Base-by-base conservation (phyloP, 2,113 vertebrate genomes). In the Grantiella picta region DNA sequence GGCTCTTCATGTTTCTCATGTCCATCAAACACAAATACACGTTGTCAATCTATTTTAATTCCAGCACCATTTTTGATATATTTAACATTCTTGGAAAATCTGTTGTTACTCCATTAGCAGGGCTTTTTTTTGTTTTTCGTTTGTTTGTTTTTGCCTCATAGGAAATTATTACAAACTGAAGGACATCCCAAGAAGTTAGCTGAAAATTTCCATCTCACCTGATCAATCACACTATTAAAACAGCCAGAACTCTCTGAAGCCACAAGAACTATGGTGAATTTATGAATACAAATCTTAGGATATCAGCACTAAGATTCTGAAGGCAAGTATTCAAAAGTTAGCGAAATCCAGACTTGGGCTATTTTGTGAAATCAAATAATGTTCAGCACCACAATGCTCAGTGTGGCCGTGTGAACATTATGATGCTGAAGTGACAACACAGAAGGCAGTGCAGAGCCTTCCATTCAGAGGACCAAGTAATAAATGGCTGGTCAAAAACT, bases 401-500 rank as follows among this genome's bases (percentile, higher is more conserved):
- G 3, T 2, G 10, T 33, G 35, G 33, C 27, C 47, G 42, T 1
- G 2, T 9, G 29, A 64, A 47, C 2, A 3, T 27, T 7, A 7
- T 1, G 12, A 40, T 20, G 18, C 52, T 56, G n/a, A 27, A 75
- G 54, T 2, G n/a, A 54, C 27, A 29, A 53, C 15, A 35, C 22
- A 87, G 38, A 38, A 38, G 9, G 10, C 38, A 11, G 38, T 38
- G 38, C 38, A 38, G 38, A 19, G 23, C 10, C 25, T 53, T 59
- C 50, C 33, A 33, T 21, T 68, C 71, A 90, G 50, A 61, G 80
- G 5, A 25, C 16, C 61, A 87, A 6, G 49, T 71, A 76, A 57
- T 40, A 53, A 91, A 47, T 1, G 2, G 12, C 14, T 29, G 14
- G 2, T 42, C 20, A 77, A 72, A 82, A 72, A 69, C 16, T 28